Evolutionary conservation across 2,113 vertebrate species (phyloP), one percentile per base, ranked within the genome.

Genomic region (Promerops cafer): DNA sequence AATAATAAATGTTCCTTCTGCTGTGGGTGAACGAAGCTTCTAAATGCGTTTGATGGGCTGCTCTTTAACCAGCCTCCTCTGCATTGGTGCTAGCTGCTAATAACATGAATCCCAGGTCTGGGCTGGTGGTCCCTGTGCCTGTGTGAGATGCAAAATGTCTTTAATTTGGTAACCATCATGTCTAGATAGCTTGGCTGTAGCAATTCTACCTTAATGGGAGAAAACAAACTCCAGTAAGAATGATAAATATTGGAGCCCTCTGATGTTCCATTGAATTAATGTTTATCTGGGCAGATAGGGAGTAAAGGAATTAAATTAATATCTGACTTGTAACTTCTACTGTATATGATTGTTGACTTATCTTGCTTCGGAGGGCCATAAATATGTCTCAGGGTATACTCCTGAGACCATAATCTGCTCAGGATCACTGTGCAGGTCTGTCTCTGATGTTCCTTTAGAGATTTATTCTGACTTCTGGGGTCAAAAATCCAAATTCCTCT

Each of bases 241-340:
- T 93, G 94, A 95, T 83, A 78, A 93, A 97, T 95, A 86, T 59
- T 16, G 5, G 50, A 70, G 75, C 49, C 26, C 50, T 90, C 56
- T 72, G 71, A 39, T 75, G 63, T 44, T 83, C 69, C 33, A 42
- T n/a, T 97, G 94, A 95, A 96, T 97, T 96, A 96, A 94, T 96
- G 78, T 76, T 90, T 94, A 92, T 90, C 94, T 10, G 44, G 86
- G 42, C 92, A 92, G 93, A 82, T 83, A 95, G 89, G 93, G 91
- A 96, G 89, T 90, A 90, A 66, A 95, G 82, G 90, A 96, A 97
- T 97, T 96, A 94, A 97, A 93, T 97, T 97, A 97, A 94, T 96
- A 96, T 96, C 93, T 87, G 94, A 97, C 96, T 97, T 77, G 93
- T 93, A 91, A 92, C 89, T 96, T 94, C 96, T 93, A 86, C 96